phyloP scores from a whole-genome alignment of 2,113 vertebrate species.

The Dendrocopos noguchii region DNA sequence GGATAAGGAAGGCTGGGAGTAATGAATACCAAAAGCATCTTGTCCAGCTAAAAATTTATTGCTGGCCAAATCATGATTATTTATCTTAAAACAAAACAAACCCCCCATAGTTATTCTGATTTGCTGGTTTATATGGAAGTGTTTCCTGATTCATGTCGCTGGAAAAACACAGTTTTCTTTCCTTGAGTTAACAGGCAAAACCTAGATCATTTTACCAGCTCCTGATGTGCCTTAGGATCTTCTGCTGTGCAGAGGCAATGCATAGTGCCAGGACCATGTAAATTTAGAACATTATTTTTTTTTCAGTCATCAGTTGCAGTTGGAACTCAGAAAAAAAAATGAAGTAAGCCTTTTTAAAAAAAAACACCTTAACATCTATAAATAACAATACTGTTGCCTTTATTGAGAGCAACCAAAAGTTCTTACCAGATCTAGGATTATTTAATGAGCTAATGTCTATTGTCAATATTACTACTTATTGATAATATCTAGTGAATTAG shows the following conservation, averaged over 20 bases:
- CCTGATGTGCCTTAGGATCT: neutral
- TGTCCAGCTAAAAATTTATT: conserved; percentile 13
- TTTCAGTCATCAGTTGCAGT: neutral
- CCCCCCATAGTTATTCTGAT: neutral
- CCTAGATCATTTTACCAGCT: neutral
- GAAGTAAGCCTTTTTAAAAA: neutral
- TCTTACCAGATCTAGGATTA: neutral
- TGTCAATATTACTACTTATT: neutral
- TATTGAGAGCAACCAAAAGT: neutral
- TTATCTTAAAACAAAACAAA: conserved; percentile 4
- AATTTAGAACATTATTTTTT: neutral
- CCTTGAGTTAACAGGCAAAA: neutral
- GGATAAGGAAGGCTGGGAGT: neutral
- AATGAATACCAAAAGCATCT: conserved; percentile 38
- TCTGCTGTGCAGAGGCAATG: neutral
- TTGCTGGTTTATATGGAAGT: neutral
- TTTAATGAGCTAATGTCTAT: neutral
- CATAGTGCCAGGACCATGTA: neutral
- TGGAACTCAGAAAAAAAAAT: neutral
- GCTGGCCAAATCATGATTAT: neutral
- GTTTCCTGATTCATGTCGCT: neutral
- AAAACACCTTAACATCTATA: neutral
- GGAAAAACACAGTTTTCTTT: neutral
- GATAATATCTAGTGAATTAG: neutral
- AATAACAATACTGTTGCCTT: neutral